Percentiles rank a stretch among this genome's conserved stretches.
Conservation (phyloP, 2,797 vertebrate species). For the Leptodactylus fallax region DNA sequence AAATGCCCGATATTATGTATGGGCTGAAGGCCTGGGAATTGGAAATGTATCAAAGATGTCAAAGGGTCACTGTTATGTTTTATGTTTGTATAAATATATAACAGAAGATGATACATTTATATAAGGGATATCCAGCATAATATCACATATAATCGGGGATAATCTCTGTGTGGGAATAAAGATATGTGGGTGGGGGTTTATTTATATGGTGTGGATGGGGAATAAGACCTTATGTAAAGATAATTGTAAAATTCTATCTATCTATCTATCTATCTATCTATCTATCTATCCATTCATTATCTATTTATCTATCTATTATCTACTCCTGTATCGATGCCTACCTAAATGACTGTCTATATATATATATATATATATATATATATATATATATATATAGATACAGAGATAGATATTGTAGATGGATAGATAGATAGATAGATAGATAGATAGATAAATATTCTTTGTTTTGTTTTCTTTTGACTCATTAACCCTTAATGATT, state of each 20-base stretch:
- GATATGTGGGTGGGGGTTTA: neutral
- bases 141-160: neutral
- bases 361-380: neutral
- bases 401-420: too few relatives aligned
- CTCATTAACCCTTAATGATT: neutral
- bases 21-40: neutral
- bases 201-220: neutral
- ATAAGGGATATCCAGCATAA: neutral
- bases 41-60: neutral
- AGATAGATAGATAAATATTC: neutral
- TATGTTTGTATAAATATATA: neutral
- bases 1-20: neutral
- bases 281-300: neutral
- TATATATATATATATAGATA: neutral
- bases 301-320: neutral
- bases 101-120: neutral
- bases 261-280: neutral
- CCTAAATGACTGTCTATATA: neutral
- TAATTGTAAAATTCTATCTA: neutral
- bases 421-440: neutral
- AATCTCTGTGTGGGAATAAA: neutral
- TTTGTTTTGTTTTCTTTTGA: neutral
- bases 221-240: neutral
- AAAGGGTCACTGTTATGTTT: neutral
- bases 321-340: too few relatives aligned